Base-by-base conservation (phyloP, 1,140 invertebrate genomes). In the Camponotus floridanus region DNA sequence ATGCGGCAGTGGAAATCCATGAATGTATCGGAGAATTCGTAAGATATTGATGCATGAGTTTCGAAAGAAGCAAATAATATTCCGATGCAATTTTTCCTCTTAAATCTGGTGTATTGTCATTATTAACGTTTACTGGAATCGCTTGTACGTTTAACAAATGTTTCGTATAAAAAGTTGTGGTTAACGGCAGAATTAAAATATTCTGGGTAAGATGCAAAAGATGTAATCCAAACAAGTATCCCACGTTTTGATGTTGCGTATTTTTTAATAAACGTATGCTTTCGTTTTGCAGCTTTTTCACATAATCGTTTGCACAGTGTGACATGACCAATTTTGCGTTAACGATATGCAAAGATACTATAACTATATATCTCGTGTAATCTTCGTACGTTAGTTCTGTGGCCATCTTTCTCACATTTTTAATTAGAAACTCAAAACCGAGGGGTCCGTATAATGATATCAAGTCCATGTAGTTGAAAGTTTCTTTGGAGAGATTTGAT, bases 31-130 rank as follows among this genome's bases (percentile, higher is more conserved):
- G 26, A 33, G 74, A 70, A 33, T 87, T 71, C 1, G 7, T 7
- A 15, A 92, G 51, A 65, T 86, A 87, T 31, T 73, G 48, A 70
- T 78, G 26, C 31, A 73, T 57, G 21, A 92, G 81, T 81, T 81
- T 87, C 36, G 86, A 78, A 33, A 91, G 18, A 45, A 89, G 51
- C 59, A 81, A 33, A 48, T 87, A 91, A 85, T 86, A 91, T 59
- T 89, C 62, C 5, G 90, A 90, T 15, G 68, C 68, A 42, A 91
- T 59, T 74, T 87, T 90, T 31, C 91, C 91, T 65, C 84, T 87
- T 21, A 55, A 80, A 73, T 81, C 65, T 21, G 8, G 13, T 36
- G 15, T 4, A 51, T 62, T 4, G 39, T 71, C 39, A 9, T 76
- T 59, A 45, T 21, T 26, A 59, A 55, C 48, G 5, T 67, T 21